Evolutionary conservation across 1,140 invertebrate species (phyloP), one percentile per base, ranked within the genome.

Genomic region (Drosophila lowei): DNA sequence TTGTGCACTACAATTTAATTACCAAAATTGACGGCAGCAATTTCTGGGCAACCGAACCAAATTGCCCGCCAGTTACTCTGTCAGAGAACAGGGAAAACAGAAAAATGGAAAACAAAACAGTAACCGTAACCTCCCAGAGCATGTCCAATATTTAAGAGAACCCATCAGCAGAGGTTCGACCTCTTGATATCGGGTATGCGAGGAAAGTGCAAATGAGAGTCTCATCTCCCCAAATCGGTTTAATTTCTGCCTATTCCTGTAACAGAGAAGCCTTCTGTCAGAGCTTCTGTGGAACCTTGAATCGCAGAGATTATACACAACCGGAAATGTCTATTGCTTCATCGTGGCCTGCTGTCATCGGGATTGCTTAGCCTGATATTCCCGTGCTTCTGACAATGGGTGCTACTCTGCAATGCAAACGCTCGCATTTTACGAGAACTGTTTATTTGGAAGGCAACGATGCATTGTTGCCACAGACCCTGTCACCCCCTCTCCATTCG

Each of bases 1-100:
- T 85, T 72, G 76, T 65, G 72, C 67, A 65, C 72, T 80, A 86
- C 81, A 77, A 85, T 85, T 85, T 86, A 79, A 85, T 85, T 80
- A 81, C 81, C 68, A 65, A 60, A 65, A 81, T 65, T 67, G 80
- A 77, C 68, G 75, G 83, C 73, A 50, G 46, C 47, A 54, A 86
- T 78, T 85, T 73, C 66, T 59, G 73, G 42, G 48, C 64, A 74
- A 54, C 54, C 23, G 47, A 50, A 65, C 38, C 62, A 66, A 75
- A 66, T 54, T 30, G 63, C 50, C 18, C 41, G 53, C 11, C 60
- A 46, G 48, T 62, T 63, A 28, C 34, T 7, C 9, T n/a, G 44
- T 23, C 9, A 16, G 55, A 15, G 41, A 23, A 15, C 41, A 18
- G 21, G 13, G 30, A 47, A 50, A 44, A 16, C 38, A 42, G 46